These are phyloP conservation scores for Conops quadrifasciatus DNA, from an alignment of 2,888 invertebrate species.

Conservation along the genomic window DNA sequence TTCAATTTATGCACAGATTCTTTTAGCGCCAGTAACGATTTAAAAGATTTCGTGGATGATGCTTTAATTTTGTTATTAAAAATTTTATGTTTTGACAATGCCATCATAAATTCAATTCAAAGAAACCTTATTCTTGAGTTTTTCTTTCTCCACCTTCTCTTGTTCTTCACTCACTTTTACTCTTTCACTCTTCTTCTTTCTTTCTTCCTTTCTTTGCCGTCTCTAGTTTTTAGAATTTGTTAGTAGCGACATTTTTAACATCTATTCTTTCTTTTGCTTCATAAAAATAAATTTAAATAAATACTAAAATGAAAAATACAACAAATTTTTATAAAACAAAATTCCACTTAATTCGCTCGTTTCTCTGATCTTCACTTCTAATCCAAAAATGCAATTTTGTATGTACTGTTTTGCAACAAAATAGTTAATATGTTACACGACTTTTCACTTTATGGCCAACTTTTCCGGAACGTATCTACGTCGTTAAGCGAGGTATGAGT, in stretches of 20 bases:
- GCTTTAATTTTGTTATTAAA: slow-evolving; percentile 48
- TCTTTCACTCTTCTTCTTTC: background rate
- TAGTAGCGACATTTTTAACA: too few relatives aligned
- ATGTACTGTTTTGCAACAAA: too few relatives aligned
- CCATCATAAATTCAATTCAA: slow-evolving; percentile 40
- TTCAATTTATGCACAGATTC: slow-evolving; percentile 46
- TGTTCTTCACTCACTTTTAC: background rate
- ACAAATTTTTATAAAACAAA: background rate
- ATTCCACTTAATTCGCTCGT: slow-evolving; percentile 9
- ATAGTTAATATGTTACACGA: too few relatives aligned
- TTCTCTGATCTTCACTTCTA: background rate
- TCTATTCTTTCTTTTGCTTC: slow-evolving; percentile 3
- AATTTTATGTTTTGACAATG: slow-evolving; percentile 42
- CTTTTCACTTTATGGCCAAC: too few relatives aligned
- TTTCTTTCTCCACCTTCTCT: slow-evolving; percentile 3
- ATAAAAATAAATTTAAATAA: background rate
- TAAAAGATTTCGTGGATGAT: background rate
- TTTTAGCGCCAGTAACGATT: slow-evolving; percentile 42
- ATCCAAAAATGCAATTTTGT: background rate
- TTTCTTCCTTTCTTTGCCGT: background rate
- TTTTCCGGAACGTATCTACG: too few relatives aligned
- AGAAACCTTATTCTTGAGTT: slow-evolving; percentile 3
- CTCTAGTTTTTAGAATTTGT: slow-evolving; percentile 9
- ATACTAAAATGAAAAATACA: background rate
- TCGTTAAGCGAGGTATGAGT: too few relatives aligned